A percentile compares a stretch with the other conserved stretches of the same genome.
These are phyloP conservation scores for Acanthosepion pharaonis DNA, from an alignment of 2,888 invertebrate species.

Conservation along the genomic window DNA sequence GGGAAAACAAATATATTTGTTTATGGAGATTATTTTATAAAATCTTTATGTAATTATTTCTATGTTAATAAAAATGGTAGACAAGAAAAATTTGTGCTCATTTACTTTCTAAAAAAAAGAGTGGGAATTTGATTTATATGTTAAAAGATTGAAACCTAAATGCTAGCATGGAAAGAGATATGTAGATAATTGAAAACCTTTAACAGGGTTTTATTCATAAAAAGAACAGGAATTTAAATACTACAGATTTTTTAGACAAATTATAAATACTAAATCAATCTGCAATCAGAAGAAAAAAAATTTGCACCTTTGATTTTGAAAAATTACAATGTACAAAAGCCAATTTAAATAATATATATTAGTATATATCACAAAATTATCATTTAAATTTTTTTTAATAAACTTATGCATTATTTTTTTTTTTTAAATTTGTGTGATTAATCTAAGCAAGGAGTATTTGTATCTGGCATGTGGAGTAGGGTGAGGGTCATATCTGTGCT, in stretches of 20 bases:
- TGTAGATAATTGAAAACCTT: not conserved
- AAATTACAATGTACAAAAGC: not conserved
- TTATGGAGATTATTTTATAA: not conserved
- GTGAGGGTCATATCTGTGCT: no score
- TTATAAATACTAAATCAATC: not conserved
- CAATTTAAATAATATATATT: not conserved
- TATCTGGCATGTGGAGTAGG: no score
- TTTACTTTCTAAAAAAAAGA: not conserved
- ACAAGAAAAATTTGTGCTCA: not conserved
- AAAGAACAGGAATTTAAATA: not conserved
- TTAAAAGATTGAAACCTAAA: not conserved
- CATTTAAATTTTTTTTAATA: no score
- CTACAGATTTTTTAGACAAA: not conserved
- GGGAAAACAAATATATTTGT: not conserved
- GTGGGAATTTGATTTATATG: not conserved
- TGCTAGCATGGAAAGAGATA: not conserved
- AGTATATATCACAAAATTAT: no score
- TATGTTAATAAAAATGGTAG: not conserved
- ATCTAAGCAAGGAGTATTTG: no score
- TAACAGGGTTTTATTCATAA: not conserved
- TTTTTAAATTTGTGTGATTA: no score
- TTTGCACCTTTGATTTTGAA: not conserved
- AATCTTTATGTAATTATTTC: not conserved
- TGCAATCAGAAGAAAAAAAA: not conserved
- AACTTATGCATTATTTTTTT: no score